Percentiles rank a stretch among this genome's conserved stretches.
Conservation (phyloP, 2,888 invertebrate species). For the Gymnosoma rotundatum region DNA sequence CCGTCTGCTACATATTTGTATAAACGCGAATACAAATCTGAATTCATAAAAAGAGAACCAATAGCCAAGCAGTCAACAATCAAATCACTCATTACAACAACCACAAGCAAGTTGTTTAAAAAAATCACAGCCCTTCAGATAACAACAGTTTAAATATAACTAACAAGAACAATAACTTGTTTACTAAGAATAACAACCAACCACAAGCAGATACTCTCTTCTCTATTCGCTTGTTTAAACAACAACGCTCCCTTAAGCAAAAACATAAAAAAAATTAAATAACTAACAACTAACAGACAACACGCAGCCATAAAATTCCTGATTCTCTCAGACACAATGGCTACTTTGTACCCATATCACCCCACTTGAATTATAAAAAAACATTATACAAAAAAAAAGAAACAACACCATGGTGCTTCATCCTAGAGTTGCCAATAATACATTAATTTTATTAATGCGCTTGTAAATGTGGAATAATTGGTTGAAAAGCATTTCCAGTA, state of each 20-base stretch:
- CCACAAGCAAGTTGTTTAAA: conserved; percentile 38
- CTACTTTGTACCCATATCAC: conserved; percentile 38
- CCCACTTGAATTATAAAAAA: neutral
- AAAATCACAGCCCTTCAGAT: conserved; percentile 71
- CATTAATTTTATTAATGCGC: no score
- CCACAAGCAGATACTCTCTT: conserved; percentile 65
- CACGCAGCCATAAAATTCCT: conserved; percentile 47
- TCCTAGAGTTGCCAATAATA: no score
- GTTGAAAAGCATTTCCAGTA: no score
- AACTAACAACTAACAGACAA: conserved; percentile 34
- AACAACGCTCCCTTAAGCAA: conserved; percentile 52
- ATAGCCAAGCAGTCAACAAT: conserved; percentile 49
- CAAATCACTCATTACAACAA: conserved; percentile 48
- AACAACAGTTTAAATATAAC: conserved; percentile 55
- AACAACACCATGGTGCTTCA: no score
- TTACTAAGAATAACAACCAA: conserved; percentile 61
- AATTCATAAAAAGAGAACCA: conserved; percentile 56
- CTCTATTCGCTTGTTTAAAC: conserved; percentile 14
- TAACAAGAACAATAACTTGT: conserved; percentile 12
- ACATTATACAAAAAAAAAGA: neutral
- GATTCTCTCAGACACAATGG: conserved; percentile 60
- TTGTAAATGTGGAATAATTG: no score
- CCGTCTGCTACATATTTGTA: conserved; percentile 55
- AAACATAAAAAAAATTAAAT: conserved; percentile 15
- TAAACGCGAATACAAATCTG: conserved; percentile 68